A percentile compares a stretch with the other conserved stretches of the same genome.
Conservation (phyloP, 2,113 vertebrate species). For the Mixornis gularis region DNA sequence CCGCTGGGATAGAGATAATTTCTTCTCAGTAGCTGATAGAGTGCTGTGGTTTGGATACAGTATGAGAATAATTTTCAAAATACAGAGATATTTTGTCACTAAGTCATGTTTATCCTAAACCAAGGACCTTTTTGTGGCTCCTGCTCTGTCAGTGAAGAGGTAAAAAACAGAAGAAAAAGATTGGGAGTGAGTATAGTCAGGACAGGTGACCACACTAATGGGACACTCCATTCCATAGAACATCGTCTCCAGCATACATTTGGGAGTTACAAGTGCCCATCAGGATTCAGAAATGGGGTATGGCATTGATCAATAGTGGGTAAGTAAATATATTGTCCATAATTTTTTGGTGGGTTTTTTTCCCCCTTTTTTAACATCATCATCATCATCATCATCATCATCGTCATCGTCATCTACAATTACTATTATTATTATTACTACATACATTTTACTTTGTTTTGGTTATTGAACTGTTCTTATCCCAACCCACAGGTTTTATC, state of each 20-base stretch:
- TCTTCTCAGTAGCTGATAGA: not conserved
- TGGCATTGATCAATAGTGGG: not conserved
- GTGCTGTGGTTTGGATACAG: not conserved
- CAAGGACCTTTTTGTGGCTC: not conserved
- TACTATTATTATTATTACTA: not conserved
- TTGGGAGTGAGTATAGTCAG: not conserved
- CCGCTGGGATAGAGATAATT: not conserved
- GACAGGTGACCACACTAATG: not conserved
- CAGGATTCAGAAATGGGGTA: not conserved
- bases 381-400: not conserved
- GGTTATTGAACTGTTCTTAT: not conserved
- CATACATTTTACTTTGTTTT: not conserved
- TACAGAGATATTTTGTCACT: not conserved
- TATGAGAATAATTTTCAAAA: not conserved
- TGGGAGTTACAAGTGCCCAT: rapidly evolving
- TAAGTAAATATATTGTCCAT: not conserved
- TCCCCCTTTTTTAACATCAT: not conserved
- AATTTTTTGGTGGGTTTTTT: not conserved
- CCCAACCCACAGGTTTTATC: not conserved
- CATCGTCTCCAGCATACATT: not conserved
- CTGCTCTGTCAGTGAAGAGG: not conserved
- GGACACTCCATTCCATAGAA: not conserved
- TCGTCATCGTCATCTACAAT: too few relatives aligned
- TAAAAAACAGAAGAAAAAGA: not conserved
- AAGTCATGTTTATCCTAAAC: not conserved